Percentiles rank a stretch among this genome's conserved stretches.
Conservation (phyloP, 1,140 invertebrate species). For the Solenopsis invicta region DNA sequence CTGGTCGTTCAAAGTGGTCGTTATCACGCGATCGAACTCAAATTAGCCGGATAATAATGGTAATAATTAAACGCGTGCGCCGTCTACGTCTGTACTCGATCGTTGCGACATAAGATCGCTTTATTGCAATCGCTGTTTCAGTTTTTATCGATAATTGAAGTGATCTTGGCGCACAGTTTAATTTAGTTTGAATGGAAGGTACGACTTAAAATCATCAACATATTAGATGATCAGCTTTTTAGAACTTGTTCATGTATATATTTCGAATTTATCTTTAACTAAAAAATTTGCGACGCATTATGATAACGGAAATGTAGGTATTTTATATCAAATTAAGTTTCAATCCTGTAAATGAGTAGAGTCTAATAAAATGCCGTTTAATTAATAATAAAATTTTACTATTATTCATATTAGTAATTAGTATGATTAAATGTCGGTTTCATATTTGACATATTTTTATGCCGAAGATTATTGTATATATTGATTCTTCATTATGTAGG, state of each 20-base stretch:
- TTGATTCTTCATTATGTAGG: background rate
- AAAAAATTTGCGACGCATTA: background rate
- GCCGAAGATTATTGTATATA: background rate
- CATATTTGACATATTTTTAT: background rate
- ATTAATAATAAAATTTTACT: too few species aligned
- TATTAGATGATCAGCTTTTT: background rate
- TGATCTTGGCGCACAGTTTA: background rate
- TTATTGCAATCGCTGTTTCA: background rate
- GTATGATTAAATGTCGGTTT: background rate
- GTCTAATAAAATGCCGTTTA: too few species aligned
- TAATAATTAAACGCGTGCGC: slow-evolving; percentile 48
- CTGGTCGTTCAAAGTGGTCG: slow-evolving; percentile 14
- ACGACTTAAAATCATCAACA: background rate
- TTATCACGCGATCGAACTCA: slow-evolving; percentile 41
- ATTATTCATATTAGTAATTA: too few species aligned
- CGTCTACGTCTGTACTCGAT: background rate
- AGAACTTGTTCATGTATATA: background rate
- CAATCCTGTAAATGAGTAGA: background rate
- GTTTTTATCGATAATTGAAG: background rate
- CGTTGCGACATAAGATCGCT: slow-evolving; percentile 16
- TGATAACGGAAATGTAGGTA: background rate
- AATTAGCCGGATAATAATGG: slow-evolving; percentile 35
- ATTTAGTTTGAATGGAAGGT: background rate
- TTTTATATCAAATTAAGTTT: background rate
- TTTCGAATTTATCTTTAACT: background rate